phyloP scores from a whole-genome alignment of 2,797 vertebrate species.

The Sylvia borin region DNA sequence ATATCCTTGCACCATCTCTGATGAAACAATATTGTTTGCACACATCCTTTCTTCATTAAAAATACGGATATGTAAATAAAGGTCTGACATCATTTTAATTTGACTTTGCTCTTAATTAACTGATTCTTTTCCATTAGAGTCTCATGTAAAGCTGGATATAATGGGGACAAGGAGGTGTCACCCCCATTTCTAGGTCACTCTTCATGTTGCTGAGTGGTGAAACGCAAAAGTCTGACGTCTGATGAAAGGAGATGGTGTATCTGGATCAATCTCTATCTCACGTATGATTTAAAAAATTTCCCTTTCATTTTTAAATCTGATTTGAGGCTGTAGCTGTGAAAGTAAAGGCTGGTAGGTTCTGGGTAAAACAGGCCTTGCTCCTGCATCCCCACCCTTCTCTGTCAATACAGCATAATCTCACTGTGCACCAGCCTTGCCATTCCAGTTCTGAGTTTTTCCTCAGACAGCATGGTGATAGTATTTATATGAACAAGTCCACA shows the following conservation, averaged over 20 bases:
- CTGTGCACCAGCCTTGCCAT: neutral
- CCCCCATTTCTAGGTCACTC: neutral
- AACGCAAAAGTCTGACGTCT: neutral
- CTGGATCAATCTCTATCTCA: neutral
- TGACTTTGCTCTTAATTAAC: constrained; percentile 43
- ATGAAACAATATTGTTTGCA: constrained; percentile 25
- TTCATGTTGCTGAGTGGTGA: neutral
- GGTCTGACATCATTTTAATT: constrained; percentile 4
- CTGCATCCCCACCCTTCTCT: constrained; percentile 28
- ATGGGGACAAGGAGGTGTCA: constrained; percentile 12
- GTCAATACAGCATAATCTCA: constrained; percentile 29
- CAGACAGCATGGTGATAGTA: neutral
- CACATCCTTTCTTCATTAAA: constrained; percentile 19
- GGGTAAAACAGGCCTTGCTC: neutral
- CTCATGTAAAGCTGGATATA: neutral
- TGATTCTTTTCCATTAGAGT: constrained; percentile 46
- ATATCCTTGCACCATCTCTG: constrained; percentile 31
- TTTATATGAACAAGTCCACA: constrained; percentile 43
- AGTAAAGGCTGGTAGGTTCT: neutral
- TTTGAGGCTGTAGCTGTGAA: neutral
- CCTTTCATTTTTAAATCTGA: constrained; percentile 1
- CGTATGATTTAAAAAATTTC: neutral
- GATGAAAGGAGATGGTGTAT: neutral
- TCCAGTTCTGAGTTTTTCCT: neutral
- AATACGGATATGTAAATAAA: constrained; percentile 39